Percentiles rank a stretch among this genome's conserved stretches.
phyloP scores from a whole-genome alignment of 1,140 invertebrate species.

The Drosophila pectinifera region DNA sequence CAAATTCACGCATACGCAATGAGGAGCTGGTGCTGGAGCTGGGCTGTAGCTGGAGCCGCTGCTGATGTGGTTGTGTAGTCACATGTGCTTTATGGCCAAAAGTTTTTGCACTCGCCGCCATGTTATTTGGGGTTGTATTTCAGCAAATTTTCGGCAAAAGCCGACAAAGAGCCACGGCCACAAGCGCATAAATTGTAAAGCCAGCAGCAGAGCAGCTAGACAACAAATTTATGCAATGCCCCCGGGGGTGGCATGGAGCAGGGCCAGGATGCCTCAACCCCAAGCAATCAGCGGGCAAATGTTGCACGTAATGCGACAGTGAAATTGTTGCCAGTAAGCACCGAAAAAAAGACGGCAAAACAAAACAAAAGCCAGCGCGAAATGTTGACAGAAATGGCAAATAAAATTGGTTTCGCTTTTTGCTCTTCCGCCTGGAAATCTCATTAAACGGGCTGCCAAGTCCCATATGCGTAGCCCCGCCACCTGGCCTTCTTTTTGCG shows the following conservation, averaged over 20 bases:
- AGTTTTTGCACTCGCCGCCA: conserved; percentile 52
- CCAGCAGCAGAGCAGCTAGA: conserved; percentile 64
- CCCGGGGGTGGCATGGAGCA: conserved; percentile 14
- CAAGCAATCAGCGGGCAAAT: conserved; percentile 60
- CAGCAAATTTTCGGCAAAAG: conserved; percentile 79
- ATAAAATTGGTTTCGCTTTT: conserved; percentile 57
- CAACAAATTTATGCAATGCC: conserved; percentile 69
- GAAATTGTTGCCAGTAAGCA: conserved; percentile 60
- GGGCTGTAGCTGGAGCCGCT: background rate
- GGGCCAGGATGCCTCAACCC: conserved; percentile 18
- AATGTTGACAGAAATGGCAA: conserved; percentile 52
- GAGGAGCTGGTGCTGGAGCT: background rate
- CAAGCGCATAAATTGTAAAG: conserved; percentile 76
- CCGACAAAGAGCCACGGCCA: conserved; percentile 61
- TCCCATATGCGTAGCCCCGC: conserved; percentile 45
- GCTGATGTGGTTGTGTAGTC: conserved; percentile 46
- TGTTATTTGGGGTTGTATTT: conserved; percentile 63
- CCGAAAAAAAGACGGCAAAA: conserved; percentile 32
- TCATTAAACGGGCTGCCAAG: conserved; percentile 66
- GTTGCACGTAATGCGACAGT: conserved; percentile 73
- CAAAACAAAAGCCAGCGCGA: conserved; percentile 33
- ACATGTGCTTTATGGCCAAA: conserved; percentile 78
- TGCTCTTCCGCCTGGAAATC: conserved; percentile 62
- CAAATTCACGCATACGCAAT: conserved; percentile 27
- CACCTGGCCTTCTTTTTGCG: conserved; percentile 18